phyloP scores from a whole-genome alignment of 2,888 invertebrate genomes.

The Philereme vetulata region DNA sequence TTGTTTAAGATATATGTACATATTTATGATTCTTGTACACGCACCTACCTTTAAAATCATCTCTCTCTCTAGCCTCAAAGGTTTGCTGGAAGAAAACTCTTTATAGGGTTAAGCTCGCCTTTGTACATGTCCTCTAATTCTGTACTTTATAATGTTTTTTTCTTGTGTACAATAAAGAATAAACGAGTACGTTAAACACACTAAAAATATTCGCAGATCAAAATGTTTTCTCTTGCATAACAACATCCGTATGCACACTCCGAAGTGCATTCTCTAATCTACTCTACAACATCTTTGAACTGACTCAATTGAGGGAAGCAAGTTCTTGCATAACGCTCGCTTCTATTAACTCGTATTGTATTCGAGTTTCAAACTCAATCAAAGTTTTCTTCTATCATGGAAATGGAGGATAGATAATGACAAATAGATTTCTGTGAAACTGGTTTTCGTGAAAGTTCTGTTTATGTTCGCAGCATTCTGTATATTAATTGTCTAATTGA shows the following conservation, averaged over 20 bases:
- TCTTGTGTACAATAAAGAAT: too few species aligned
- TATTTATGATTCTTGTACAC: too few species aligned
- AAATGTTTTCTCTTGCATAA: too few species aligned
- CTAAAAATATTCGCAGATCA: too few species aligned
- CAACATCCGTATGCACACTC: not conserved
- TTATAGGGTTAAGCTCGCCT: too few species aligned
- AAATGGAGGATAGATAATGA: slow-evolving; percentile 48
- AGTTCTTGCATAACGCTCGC: slow-evolving; percentile 49
- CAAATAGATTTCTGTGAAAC: slow-evolving; percentile 29
- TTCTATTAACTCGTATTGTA: slow-evolving; percentile 49
- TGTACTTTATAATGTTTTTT: too few species aligned
- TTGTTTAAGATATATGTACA: too few species aligned
- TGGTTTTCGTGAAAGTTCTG: slow-evolving; percentile 17
- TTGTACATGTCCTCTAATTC: too few species aligned
- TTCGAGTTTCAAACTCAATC: slow-evolving; percentile 55
- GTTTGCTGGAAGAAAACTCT: too few species aligned
- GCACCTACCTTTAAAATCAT: too few species aligned
- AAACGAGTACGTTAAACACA: too few species aligned
- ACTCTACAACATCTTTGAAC: slow-evolving; percentile 26
- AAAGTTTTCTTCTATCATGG: slow-evolving; percentile 59
- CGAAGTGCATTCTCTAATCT: slow-evolving; percentile 27
- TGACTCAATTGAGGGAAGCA: slow-evolving; percentile 31
- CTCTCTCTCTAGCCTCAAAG: too few species aligned
- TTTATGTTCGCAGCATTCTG: slow-evolving; percentile 15
- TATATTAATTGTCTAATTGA: slow-evolving; percentile 18